Evolutionary conservation across 2,888 invertebrate genomes (phyloP), one percentile per base, ranked within the genome.

Genomic region (Caenorhabditis doughertyi): DNA sequence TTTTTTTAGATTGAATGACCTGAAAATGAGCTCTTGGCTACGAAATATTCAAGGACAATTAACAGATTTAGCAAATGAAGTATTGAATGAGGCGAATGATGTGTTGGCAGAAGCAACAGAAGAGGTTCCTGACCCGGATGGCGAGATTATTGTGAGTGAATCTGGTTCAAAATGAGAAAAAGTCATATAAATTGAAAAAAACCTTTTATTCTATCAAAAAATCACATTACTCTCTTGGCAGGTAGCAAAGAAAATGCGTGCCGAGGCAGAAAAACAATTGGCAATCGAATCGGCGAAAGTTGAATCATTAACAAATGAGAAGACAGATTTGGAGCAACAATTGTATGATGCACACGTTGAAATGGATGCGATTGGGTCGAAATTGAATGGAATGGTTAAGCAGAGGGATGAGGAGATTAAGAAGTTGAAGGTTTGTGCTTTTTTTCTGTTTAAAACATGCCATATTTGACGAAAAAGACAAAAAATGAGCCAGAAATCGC

Each of bases 11-110:
- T 18, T n/a, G 27, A 35, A 68, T 68, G 51, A 16, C 8, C 0
- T 7, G 25, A 56, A 49, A 65, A 81, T 81, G 81, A 76, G 74
- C 42, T 42, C 55, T 23, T 83, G 83, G 83, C 39, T 83, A 18
- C 70, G 74, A 55, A 87, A 87, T 67, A 72, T 89, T n/a, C 84
- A 89, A 84, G 89, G 88, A 13, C 89, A 89, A 60, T 68, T 90
- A 9, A 83, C 84, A 11, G 90, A 90, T 56, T 70, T 90, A 23
- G 89, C 89, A n/a, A 86, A 87, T n/a, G 89, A 89, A 73, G 89
- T 89, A 13, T 83, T 89, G 21, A 87, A 81, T 71, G 89, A 89
- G 49, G 86, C 86, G 56, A 73, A 68, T 9, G 86, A 87, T 51
- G 89, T 89, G 3, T 77, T 89, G 16, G 83, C 81, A 49, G 89